Evolutionary conservation across 2,113 vertebrate genomes (phyloP), one percentile per base, ranked within the genome.

Genomic region (Misgurnus anguillicaudatus): DNA sequence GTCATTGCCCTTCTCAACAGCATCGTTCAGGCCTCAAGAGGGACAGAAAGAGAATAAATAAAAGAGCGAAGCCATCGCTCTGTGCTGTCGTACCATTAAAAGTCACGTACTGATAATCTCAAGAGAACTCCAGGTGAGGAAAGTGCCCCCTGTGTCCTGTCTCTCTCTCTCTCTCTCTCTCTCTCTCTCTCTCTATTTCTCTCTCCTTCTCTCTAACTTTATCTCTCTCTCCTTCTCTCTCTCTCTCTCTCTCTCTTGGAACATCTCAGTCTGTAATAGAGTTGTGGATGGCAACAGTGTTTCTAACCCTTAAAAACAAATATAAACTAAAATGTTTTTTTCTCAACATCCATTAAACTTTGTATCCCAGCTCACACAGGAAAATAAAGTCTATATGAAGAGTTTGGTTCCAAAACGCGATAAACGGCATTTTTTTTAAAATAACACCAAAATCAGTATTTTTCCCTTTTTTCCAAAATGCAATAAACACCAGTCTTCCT

Each of bases 81-180:
- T 64, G 45, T n/a, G 57, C 58, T 71, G 11, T 45, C 0, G 21
- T 19, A 71, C 45, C 42, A 53, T 64, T 63, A 63, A 79, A 64
- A 72, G 67, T 38, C 41, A 62, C 57, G 45, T 57, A 38, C 14
- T 62, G 41, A 74, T 62, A 74, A 62, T 48, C 72, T 74, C 72
- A 45, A 47, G 72, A 41, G 41, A 45, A 31, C 21, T 19, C 11
- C 16, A 65, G 17, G 64, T 66, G 19, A 72, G 68, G 53, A 17
- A 55, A 55, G 53, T n/a, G 17, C 17, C 5, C 17, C 17, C 4
- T 58, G 11, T 72, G 31, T n/a, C 41, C 36, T 47, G 39, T 58
- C 57, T 58, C 60, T 31, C 39, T 51, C 21, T 13, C 62, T 65
- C 13, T 31, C 24, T 42, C 36, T 11, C 62, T 65, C 42, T n/a